phyloP scores from a whole-genome alignment of 2,113 vertebrate species.

The Tylochromis polylepis region DNA sequence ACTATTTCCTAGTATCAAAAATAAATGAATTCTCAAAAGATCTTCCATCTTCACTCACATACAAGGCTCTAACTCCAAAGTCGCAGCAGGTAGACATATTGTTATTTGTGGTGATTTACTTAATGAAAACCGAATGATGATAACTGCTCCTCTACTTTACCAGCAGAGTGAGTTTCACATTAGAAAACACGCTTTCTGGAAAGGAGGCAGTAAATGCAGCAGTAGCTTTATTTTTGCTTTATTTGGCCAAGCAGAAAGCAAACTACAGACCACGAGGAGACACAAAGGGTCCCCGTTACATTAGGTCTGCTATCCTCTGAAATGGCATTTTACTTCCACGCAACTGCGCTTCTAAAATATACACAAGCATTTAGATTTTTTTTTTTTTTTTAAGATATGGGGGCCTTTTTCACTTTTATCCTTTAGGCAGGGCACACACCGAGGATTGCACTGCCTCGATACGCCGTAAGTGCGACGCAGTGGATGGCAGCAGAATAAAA shows the following conservation, averaged over 20 bases:
- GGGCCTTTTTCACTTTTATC: not conserved
- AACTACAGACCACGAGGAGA: not conserved
- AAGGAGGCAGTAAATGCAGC: not conserved
- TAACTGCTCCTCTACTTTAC: not conserved
- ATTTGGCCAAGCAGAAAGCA: not conserved
- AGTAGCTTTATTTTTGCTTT: not conserved
- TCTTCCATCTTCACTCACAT: not conserved
- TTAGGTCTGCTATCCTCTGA: not conserved
- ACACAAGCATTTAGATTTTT: not conserved
- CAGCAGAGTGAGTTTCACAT: not conserved
- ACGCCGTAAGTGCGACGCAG: not conserved
- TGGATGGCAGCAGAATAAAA: not conserved
- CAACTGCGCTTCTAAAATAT: not conserved
- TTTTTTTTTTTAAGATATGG: not conserved
- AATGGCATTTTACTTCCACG: not conserved
- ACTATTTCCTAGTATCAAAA: not conserved
- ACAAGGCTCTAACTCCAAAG: not conserved
- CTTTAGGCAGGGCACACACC: not conserved
- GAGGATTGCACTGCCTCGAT: not conserved
- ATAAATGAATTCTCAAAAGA: not conserved
- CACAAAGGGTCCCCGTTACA: not conserved
- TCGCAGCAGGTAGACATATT: not conserved
- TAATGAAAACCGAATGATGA: constrained; percentile 5
- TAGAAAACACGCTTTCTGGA: not conserved
- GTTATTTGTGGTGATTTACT: constrained; percentile 4